Conservation (phyloP, 2,797 vertebrate genomes). For the Epinephelus awoara region DNA sequence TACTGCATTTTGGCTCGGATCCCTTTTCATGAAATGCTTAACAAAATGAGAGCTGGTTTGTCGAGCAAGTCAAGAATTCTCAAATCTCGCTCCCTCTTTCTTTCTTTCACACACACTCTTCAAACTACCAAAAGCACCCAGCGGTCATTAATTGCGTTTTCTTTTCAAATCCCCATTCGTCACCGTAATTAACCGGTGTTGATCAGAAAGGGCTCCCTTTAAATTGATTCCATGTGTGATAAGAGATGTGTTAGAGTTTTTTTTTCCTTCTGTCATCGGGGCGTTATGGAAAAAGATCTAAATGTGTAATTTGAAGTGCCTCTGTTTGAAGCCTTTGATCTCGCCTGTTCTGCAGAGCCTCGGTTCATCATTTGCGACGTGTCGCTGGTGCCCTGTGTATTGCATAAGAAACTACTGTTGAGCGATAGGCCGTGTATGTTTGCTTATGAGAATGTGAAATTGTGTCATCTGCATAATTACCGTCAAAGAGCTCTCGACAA, state of each 20-base stretch:
- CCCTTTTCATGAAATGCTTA: conserved; percentile 39
- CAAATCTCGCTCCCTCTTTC: not conserved
- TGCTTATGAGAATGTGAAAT: conserved; percentile 80
- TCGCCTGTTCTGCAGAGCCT: conserved; percentile 81
- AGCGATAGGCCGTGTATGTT: conserved; percentile 81
- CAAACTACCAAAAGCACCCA: conserved; percentile 63
- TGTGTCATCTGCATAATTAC: conserved; percentile 87
- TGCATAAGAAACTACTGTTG: conserved; percentile 76
- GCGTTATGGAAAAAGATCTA: conserved; percentile 88
- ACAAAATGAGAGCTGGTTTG: conserved; percentile 41
- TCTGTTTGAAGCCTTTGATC: conserved; percentile 91
- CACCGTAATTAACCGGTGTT: conserved; percentile 83
- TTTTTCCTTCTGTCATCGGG: conserved; percentile 80
- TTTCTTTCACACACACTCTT: conserved; percentile 19
- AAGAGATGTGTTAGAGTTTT: conserved; percentile 81
- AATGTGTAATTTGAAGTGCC: conserved; percentile 90
- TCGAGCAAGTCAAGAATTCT: conserved; percentile 57
- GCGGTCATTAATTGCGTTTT: conserved; percentile 87
- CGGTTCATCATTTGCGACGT: conserved; percentile 80
- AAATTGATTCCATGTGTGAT: conserved; percentile 90
- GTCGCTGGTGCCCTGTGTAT: conserved; percentile 80
- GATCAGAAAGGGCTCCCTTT: conserved; percentile 83
- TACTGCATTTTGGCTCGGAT: conserved; percentile 22
- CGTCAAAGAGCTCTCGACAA: conserved; percentile 77
- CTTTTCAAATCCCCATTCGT: conserved; percentile 85